A percentile compares a stretch with the other conserved stretches of the same genome.
These are phyloP conservation scores for Ameiurus melas DNA, from an alignment of 2,113 vertebrate genomes.

Conservation along the genomic window DNA sequence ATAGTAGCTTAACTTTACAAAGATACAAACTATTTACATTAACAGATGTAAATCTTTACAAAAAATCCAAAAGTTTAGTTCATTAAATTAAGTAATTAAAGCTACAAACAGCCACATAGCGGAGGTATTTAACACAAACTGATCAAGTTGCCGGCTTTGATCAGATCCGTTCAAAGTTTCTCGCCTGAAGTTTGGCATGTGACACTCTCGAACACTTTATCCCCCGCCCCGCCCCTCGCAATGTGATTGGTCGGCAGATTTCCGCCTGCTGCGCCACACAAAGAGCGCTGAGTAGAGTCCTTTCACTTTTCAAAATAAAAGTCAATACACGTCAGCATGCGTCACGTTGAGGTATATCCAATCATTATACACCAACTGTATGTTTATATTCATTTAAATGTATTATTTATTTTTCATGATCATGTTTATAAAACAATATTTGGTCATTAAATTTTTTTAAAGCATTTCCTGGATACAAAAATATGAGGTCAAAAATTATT, in stretches of 20 bases:
- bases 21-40: background rate
- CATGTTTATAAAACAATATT: too few species aligned
- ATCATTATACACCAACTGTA: too few species aligned
- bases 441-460: too few species aligned
- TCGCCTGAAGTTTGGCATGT: background rate
- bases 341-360: too few species aligned
- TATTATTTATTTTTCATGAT: background rate
- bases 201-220: too few species aligned
- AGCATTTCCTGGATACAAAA: too few species aligned
- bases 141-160: background rate
- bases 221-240: background rate
- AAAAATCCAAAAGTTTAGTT: background rate
- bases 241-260: background rate
- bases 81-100: background rate
- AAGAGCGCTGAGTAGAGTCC: background rate
- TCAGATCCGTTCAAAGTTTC: background rate
- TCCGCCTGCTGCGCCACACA: background rate
- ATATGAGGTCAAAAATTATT: too few species aligned
- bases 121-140: background rate
- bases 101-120: background rate
- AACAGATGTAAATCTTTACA: background rate
- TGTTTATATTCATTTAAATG: too few species aligned
- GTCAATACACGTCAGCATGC: background rate
- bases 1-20: background rate
- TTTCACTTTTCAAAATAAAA: background rate